A percentile compares a stretch with the other conserved stretches of the same genome.
These are phyloP conservation scores for Berghia stephanieae DNA, from an alignment of 1,140 invertebrate genomes.

Conservation along the genomic window DNA sequence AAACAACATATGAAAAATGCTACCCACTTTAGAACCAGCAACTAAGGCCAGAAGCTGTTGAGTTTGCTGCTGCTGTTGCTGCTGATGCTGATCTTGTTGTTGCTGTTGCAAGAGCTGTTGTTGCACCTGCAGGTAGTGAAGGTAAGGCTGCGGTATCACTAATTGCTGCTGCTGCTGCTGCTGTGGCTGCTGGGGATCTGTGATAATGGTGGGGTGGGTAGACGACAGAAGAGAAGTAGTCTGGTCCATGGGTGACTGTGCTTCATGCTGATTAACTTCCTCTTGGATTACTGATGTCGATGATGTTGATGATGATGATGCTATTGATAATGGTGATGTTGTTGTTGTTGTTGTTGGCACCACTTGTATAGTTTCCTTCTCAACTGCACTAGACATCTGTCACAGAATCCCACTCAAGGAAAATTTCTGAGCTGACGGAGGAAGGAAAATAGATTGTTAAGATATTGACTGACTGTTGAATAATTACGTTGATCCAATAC, in stretches of 20 bases:
- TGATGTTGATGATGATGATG: neutral
- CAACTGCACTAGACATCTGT: too few species aligned
- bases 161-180: constrained; percentile 19
- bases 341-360: constrained; percentile 12
- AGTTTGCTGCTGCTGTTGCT: neutral
- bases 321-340: neutral
- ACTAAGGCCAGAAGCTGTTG: neutral
- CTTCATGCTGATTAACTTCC: neutral
- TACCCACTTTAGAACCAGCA: too few species aligned
- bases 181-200: neutral
- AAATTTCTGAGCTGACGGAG: too few species aligned
- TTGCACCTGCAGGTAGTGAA: constrained; percentile 41
- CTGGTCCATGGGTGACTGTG: constrained; percentile 12
- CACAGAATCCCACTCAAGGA: too few species aligned
- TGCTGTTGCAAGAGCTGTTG: constrained; percentile 39
- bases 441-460: too few species aligned
- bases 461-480: too few species aligned
- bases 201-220: neutral
- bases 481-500: too few species aligned
- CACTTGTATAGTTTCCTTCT: too few species aligned
- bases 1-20: too few species aligned
- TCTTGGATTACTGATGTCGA: neutral
- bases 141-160: constrained; percentile 44
- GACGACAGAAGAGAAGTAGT: neutral
- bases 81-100: constrained; percentile 29